Evolutionary conservation across 2,888 invertebrate species (phyloP), one percentile per base, ranked within the genome.

Genomic region (Clunio marinus): DNA sequence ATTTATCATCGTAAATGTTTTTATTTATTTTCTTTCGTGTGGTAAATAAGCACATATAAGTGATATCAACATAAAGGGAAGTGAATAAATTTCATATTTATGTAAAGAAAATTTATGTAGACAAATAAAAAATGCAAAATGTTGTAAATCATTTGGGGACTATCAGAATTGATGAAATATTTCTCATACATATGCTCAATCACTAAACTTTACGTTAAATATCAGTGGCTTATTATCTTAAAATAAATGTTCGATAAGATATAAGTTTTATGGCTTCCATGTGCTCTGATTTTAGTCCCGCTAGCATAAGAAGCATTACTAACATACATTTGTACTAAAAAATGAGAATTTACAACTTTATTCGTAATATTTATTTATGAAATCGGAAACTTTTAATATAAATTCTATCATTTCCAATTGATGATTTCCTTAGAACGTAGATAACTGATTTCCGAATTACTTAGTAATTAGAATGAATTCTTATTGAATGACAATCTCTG

Each of bases 241-340:
- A 27, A 62, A 63, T 41, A 27, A 63, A 63, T 63, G 41, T 63
- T 63, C 55, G 66, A 63, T 63, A 63, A 63, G 63, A 63, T 46
- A 63, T 63, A 63, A 63, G 25, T 63, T 66, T 66, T 66, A 66
- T 66, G 25, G 55, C 66, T 55, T 66, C 66, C 66, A 66, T 66
- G 46, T 66, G 66, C 55, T 66, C 35, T 66, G 66, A 66, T 66
- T 66, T 66, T 27, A 22, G 51, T 51, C n/a, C 15, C n/a, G n/a
- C 51, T 51, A 17, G 51, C 13, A 8, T 8, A 17, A 4, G 32
- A 13, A 51, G 22, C 51, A 41, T 32, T 7, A 45, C 51, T 20
- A 22, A 10, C 41, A n/a, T 22, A 20, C 20, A 41, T 32, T 15
- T 41, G n/a, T n/a, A n/a, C n/a, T n/a, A n/a, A n/a, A n/a, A n/a